These are phyloP conservation scores for Probaryconus sp. DNA, from an alignment of 1,140 invertebrate genomes.

Conservation along the genomic window DNA sequence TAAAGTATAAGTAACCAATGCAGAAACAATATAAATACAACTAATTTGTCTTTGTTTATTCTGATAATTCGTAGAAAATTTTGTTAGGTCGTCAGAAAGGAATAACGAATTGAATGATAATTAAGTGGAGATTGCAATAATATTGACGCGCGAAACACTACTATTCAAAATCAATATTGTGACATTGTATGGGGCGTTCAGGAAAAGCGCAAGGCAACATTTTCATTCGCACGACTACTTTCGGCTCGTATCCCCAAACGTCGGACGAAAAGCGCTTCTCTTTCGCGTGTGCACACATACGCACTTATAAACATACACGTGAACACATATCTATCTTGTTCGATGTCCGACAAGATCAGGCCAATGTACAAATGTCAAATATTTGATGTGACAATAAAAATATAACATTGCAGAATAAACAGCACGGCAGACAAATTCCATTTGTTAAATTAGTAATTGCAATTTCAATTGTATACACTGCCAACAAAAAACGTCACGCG, in stretches of 20 bases:
- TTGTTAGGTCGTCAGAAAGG: too few species aligned
- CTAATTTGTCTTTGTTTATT: too few species aligned
- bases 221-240: constrained; percentile 12
- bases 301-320: too few species aligned
- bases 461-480: constrained; percentile 38
- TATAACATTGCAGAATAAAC: constrained; percentile 49
- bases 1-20: too few species aligned
- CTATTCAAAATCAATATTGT: constrained; percentile 52
- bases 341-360: constrained; percentile 37
- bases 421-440: constrained; percentile 41
- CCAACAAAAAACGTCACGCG: constrained; percentile 17
- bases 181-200: background rate
- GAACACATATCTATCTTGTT: too few species aligned
- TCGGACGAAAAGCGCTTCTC: background rate
- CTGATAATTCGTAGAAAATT: too few species aligned
- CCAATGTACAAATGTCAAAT: constrained; percentile 42
- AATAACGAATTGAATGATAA: constrained; percentile 37
- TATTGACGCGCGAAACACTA: constrained; percentile 33
- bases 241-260: background rate
- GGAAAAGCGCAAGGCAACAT: constrained; percentile 36
- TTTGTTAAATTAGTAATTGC: constrained; percentile 55
- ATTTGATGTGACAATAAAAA: constrained; percentile 56
- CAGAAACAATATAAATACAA: too few species aligned
- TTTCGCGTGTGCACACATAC: background rate
- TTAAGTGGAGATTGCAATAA: constrained; percentile 38